Evolutionary conservation across 2,888 invertebrate genomes (phyloP).

Genomic region (Drosophila peninsularis): DNA sequence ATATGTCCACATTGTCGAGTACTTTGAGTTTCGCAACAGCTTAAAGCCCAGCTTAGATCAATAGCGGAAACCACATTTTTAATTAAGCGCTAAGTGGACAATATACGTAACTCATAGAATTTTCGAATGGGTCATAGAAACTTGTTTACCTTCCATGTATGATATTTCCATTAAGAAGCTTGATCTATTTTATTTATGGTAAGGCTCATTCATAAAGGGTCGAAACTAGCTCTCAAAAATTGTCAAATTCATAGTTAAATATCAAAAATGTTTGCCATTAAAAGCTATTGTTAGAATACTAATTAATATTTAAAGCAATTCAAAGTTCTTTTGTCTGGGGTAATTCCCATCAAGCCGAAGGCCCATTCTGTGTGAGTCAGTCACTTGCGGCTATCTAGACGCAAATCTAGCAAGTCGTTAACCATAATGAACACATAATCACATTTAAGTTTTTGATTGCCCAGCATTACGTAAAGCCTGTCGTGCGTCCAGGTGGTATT

Average conservation of each 20-base stretch:
- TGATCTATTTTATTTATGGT: not conserved
- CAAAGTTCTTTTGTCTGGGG: not conserved
- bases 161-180: not conserved
- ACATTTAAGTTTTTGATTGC: constrained; percentile 14
- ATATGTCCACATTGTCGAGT: not conserved
- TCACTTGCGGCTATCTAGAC: not conserved
- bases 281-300: not conserved
- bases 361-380: not conserved
- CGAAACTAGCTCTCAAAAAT: too few relatives aligned
- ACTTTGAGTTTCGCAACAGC: too few relatives aligned
- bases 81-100: constrained; percentile 18
- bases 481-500: not conserved
- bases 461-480: constrained; percentile 17
- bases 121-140: not conserved
- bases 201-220: not conserved
- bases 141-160: not conserved
- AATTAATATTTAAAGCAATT: not conserved
- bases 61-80: constrained; percentile 3
- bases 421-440: constrained; percentile 21
- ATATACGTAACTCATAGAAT: too few relatives aligned
- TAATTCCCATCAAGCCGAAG: not conserved
- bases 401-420: constrained; percentile 5
- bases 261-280: not conserved
- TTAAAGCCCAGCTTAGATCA: not conserved
- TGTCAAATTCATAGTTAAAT: too few relatives aligned